Evolutionary conservation across 2,797 vertebrate species (phyloP), one percentile per base, ranked within the genome.

Genomic region (Rhinophrynus dorsalis): DNA sequence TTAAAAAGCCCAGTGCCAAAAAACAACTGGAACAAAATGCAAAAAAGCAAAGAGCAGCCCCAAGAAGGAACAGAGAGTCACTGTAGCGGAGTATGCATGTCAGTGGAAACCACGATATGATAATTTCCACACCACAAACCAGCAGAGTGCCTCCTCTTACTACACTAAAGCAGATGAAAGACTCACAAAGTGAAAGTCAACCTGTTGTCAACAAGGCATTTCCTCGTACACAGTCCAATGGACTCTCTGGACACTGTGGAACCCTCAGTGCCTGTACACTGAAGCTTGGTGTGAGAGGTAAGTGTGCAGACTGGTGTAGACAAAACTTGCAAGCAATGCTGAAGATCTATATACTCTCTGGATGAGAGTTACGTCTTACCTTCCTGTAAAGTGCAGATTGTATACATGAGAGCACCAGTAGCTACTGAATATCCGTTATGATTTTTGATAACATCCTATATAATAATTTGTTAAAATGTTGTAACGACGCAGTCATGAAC

Each of bases 121-220:
- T 73, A 42, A 73, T 73, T 73, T 73, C 61, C 69, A 32, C 13
- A 73, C 69, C 69, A 73, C 69, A 73, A 37, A 50, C 44, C 20
- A 58, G 42, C 6, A 48, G 26, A 73, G 54, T 42, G 32, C 69
- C 69, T 66, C 55, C 68, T 45, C 18, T 72, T 65, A 48, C 45
- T 66, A 30, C 17, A 57, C 47, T 65, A 50, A 44, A 55, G 52
- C n/a, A 47, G 24, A 64, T 23, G 33, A 51, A 47, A 51, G 33
- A 12, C 35, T 58, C 3, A 59, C 69, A 73, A 73, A 73, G 54
- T 59, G 69, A 73, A 73, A 73, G 69, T 72, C 61, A 65, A 18
- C 23, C 8, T 42, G 35, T 32, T 26, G 21, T 12, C 57, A 17
- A 26, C 24, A 23, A 51, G 10, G 60, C 17, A 17, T 13, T 48